Conservation (phyloP, 2,113 vertebrate species). For the Cyphotilapia sp. region DNA sequence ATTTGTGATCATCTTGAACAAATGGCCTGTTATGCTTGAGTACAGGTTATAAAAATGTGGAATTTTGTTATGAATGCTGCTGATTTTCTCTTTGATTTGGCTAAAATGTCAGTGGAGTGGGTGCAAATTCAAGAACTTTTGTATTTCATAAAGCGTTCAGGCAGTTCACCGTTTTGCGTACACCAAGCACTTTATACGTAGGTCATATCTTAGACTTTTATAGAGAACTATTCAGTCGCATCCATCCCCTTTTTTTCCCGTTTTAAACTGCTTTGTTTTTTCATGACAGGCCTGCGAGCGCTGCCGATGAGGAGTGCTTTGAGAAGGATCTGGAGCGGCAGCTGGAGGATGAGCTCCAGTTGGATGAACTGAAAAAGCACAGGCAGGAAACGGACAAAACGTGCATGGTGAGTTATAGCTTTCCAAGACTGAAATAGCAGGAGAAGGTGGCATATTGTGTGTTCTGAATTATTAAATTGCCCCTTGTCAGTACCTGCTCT, state of each 20-base stretch:
- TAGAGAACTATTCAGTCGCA: not conserved
- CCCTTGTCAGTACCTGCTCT: not conserved
- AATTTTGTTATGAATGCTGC: not conserved
- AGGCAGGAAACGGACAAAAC: constrained; percentile 82
- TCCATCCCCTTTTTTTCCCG: accelerated
- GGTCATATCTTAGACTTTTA: not conserved
- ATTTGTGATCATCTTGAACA: not conserved
- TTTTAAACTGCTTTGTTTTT: not conserved
- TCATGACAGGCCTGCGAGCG: constrained; percentile 66
- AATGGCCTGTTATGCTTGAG: not conserved
- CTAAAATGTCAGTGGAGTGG: not conserved
- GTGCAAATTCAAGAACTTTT: not conserved
- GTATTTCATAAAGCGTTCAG: not conserved
- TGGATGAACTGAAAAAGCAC: constrained; percentile 88
- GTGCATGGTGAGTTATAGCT: constrained; percentile 77
- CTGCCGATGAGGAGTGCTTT: constrained; percentile 80
- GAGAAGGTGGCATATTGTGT: not conserved
- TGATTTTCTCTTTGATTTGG: not conserved
- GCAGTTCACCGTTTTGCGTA: not conserved
- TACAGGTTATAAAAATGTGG: not conserved
- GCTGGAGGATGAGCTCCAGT: constrained; percentile 84
- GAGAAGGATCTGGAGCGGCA: constrained; percentile 86
- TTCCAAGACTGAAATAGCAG: not conserved
- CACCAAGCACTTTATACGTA: not conserved
- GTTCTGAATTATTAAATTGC: not conserved